These are phyloP conservation scores for Dusona sp. DNA, from an alignment of 2,888 invertebrate species.

Conservation along the genomic window DNA sequence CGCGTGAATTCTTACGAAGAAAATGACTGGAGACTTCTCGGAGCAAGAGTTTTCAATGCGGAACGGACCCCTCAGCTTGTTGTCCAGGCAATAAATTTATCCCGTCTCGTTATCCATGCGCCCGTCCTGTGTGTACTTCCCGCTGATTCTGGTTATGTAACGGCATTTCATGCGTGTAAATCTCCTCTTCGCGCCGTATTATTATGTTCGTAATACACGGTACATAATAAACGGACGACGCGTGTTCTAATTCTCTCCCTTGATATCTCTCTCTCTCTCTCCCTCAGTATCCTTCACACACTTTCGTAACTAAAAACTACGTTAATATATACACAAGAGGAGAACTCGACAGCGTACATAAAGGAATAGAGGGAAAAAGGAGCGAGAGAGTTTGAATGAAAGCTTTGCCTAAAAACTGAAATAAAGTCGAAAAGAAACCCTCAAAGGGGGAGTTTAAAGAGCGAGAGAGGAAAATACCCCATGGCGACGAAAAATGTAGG, in stretches of 20 bases:
- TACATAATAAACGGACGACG: slow-evolving; percentile 54
- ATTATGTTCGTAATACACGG: slow-evolving; percentile 37
- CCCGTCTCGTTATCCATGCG: slow-evolving; percentile 28
- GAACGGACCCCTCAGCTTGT: slow-evolving; percentile 16
- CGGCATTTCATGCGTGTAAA: slow-evolving; percentile 68
- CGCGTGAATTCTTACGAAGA: slow-evolving; percentile 11
- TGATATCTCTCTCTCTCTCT: neutral
- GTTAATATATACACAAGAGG: slow-evolving; percentile 42
- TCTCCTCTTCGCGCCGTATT: slow-evolving; percentile 50
- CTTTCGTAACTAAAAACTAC: slow-evolving; percentile 19
- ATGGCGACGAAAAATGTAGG: slow-evolving; percentile 48
- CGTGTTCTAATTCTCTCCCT: slow-evolving; percentile 39
- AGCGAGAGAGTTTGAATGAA: slow-evolving; percentile 65
- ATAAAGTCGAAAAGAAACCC: slow-evolving; percentile 54
- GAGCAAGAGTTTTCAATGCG: slow-evolving; percentile 1
- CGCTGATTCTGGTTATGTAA: slow-evolving; percentile 60
- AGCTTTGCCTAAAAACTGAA: slow-evolving; percentile 72
- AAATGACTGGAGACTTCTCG: neutral
- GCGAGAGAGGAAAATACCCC: slow-evolving; percentile 36
- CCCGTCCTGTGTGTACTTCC: slow-evolving; percentile 29
- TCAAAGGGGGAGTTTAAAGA: slow-evolving; percentile 17
- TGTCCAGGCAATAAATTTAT: slow-evolving; percentile 62
- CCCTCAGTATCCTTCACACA: neutral
- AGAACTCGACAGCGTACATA: slow-evolving; percentile 2
- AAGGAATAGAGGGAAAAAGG: neutral